Conservation (phyloP, 2,888 invertebrate species). For the Scrobipalpa atriplicella region DNA sequence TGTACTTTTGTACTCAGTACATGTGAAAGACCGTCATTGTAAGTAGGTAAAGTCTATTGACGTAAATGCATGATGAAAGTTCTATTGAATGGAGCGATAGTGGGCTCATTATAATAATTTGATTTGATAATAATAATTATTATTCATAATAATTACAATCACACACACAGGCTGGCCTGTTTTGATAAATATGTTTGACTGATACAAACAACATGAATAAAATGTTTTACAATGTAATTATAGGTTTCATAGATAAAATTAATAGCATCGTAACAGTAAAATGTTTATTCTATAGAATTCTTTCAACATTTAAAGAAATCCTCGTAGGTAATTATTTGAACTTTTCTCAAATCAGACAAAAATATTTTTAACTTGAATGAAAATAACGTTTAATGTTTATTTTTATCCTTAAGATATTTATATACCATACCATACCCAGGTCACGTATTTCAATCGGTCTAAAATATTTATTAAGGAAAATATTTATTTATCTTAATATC, state of each 20-base stretch:
- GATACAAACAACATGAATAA: too few species aligned
- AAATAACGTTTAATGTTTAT: neutral
- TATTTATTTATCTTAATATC: neutral
- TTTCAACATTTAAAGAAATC: too few species aligned
- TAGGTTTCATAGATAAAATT: too few species aligned
- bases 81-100: constrained; percentile 20
- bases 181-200: neutral
- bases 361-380: neutral
- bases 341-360: neutral
- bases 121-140: constrained; percentile 12
- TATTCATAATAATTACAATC: neutral
- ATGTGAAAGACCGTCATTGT: constrained; percentile 10
- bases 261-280: too few species aligned
- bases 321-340: too few species aligned
- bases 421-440: neutral
- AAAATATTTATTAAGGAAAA: neutral
- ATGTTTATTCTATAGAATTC: too few species aligned
- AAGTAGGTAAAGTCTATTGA: constrained; percentile 3
- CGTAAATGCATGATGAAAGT: constrained; percentile 21
- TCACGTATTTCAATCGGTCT: neutral
- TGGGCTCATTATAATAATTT: constrained; percentile 10
- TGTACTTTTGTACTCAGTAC: neutral
- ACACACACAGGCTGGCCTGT: neutral
- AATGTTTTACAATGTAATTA: too few species aligned
- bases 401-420: neutral